Evolutionary conservation across 2,797 vertebrate species (phyloP), one percentile per base, ranked within the genome.

Genomic region (Phaenicophaeus curvirostris): DNA sequence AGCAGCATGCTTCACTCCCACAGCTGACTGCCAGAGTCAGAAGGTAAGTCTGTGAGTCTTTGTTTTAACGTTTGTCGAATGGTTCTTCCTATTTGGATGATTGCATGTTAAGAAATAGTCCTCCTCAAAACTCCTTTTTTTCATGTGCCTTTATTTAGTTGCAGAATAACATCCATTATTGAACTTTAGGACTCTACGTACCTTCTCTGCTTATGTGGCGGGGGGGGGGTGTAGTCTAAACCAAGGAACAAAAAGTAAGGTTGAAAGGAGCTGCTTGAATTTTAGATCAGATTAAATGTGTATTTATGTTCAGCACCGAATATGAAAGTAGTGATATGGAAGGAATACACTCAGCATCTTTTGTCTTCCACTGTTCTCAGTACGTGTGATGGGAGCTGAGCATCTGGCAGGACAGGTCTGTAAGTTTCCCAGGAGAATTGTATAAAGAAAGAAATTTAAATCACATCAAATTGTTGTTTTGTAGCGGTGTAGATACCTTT

Each of bases 31-130:
- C 72, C 95, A 94, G 85, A 79, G 15, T 46, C 87, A 58, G 68
- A 91, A 93, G 96, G 97, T 97, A 95, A 95, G 96, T 66, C 71
- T 67, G 24, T 1, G 4, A 39, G 55, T 68, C 59, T 89, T 85
- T 87, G 15, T 79, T 92, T 80, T 53, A 74, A 37, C 55, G 50
- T 76, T 85, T 58, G 9, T 74, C 30, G 44, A 72, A 31, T 1
- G 9, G 42, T 65, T 85, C 61, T 69, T 85, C 21, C 2, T 33
- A 6, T 68, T 84, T 19, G 18, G 15, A 42, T 0, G 3, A 30
- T 14, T 46, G 51, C 3, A 1, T 53, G 46, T 62, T 63, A 37
- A 11, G 25, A 55, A 67, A 39, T 25, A 14, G 6, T 30, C 20
- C 44, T 61, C 46, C 61, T 8, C 20, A 19, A 50, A 74, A 13